A percentile compares a stretch with the other conserved stretches of the same genome.
These are phyloP conservation scores for Hycleus phaleratus DNA, from an alignment of 1,140 invertebrate species.

Conservation along the genomic window DNA sequence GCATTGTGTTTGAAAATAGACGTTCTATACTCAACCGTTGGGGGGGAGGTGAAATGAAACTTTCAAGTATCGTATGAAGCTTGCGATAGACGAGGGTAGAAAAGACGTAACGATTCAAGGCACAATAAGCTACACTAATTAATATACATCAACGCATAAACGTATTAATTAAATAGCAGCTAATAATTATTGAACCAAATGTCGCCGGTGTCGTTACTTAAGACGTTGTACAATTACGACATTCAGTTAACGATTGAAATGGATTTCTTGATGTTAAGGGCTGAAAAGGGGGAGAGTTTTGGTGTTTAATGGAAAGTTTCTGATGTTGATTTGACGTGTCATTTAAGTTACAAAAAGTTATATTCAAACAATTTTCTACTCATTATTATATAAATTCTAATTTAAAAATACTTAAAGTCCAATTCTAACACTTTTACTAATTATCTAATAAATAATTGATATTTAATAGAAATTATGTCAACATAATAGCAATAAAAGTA, in stretches of 20 bases:
- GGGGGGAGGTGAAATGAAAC: not conserved
- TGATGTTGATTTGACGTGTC: no score
- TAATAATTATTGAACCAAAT: conserved; percentile 39
- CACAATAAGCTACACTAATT: conserved; percentile 39
- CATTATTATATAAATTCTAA: no score
- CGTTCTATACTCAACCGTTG: not conserved
- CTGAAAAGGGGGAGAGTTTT: not conserved
- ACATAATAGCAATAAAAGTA: no score
- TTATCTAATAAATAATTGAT: no score
- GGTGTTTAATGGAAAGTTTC: no score
- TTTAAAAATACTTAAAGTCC: no score
- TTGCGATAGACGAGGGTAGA: not conserved
- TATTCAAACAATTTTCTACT: no score
- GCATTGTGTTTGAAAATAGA: not conserved
- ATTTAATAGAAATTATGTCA: no score
- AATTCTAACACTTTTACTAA: no score
- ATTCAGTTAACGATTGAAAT: not conserved
- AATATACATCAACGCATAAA: conserved; percentile 41
- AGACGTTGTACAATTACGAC: conserved; percentile 8
- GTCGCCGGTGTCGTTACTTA: conserved; percentile 19
- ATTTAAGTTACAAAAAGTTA: no score
- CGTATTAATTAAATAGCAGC: conserved; percentile 38
- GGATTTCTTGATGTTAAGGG: conserved; percentile 7
- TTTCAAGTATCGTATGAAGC: not conserved
- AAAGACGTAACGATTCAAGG: not conserved